Evolutionary conservation across 2,888 invertebrate genomes (phyloP).

Genomic region (Dascillus cervinus): DNA sequence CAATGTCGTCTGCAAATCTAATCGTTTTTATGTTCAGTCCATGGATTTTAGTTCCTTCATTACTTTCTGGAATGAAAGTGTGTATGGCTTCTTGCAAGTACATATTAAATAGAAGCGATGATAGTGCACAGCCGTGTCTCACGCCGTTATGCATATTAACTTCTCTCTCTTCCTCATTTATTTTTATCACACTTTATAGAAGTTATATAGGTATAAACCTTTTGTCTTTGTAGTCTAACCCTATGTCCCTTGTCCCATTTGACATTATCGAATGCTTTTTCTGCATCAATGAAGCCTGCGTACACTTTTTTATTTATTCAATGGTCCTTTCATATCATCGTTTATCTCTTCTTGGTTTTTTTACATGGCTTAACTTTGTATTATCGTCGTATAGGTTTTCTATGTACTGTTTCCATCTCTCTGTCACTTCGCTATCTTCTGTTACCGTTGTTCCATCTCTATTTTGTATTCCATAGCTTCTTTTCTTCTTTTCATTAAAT

Average conservation of each 20-base stretch:
- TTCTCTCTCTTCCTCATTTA: not conserved
- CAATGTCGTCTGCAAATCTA: conserved; percentile 5
- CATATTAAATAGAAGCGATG: not conserved
- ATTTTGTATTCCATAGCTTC: too few species aligned
- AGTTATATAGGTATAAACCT: conserved; percentile 3
- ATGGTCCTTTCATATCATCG: not conserved
- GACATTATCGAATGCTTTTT: conserved; percentile 2
- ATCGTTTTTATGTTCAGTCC: conserved; percentile 1
- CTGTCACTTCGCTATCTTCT: conserved; percentile 1
- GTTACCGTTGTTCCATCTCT: not conserved
- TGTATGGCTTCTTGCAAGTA: too few species aligned
- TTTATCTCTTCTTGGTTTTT: conserved; percentile 1
- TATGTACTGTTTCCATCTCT: conserved; percentile 3
- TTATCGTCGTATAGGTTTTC: conserved; percentile 1
- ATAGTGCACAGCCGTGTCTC: conserved; percentile 1
- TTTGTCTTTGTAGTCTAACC: conserved; percentile 2
- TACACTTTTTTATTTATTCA: conserved; percentile 1
- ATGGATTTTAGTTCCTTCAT: conserved; percentile 2
- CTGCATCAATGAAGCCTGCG: conserved; percentile 1
- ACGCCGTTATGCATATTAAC: not conserved
- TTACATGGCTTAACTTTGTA: conserved; percentile 2
- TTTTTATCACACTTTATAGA: conserved; percentile 2
- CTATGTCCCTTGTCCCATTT: conserved; percentile 1
- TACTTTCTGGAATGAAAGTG: conserved; percentile 1
- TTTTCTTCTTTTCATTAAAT: too few species aligned